Evolutionary conservation across 30 jellyfish, hydroid and myxozoan genomes (phyloP).

Genomic region (Hydractinia echinata): DNA sequence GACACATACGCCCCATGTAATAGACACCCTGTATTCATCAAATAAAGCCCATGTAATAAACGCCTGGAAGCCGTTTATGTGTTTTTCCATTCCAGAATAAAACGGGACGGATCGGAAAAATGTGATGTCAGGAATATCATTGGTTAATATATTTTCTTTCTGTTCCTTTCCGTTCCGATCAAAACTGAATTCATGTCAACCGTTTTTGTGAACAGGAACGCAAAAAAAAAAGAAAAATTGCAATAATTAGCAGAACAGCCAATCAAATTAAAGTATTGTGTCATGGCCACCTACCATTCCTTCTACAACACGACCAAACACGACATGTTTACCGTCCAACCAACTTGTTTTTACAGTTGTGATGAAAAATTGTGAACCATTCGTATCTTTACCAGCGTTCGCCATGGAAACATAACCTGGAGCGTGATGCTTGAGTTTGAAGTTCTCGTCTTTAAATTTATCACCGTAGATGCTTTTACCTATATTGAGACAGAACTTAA

Average conservation of each 20-base stretch:
- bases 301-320: constrained; percentile 66
- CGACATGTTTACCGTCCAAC: constrained; percentile 93
- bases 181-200: too few relatives aligned
- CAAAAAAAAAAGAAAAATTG: background rate
- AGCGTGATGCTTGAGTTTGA: constrained; percentile 80
- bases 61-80: too few relatives aligned
- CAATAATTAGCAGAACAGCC: background rate
- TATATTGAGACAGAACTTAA: background rate
- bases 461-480: constrained; percentile 88
- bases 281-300: constrained; percentile 71
- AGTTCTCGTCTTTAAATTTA: constrained; percentile 79
- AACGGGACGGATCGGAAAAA: too few relatives aligned
- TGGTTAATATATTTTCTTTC: too few relatives aligned
- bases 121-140: too few relatives aligned
- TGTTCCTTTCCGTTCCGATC: too few relatives aligned
- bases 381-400: constrained; percentile 93
- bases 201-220: too few relatives aligned
- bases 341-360: constrained; percentile 75
- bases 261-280: background rate
- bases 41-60: too few relatives aligned
- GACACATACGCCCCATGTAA: too few relatives aligned
- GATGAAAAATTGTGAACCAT: constrained; percentile 93
- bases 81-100: too few relatives aligned
- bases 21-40: too few relatives aligned
- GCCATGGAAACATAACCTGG: constrained; percentile 96